phyloP scores from a whole-genome alignment of 37 sponge, comb jelly and placozoan genomes.

The Ianthella basta region DNA sequence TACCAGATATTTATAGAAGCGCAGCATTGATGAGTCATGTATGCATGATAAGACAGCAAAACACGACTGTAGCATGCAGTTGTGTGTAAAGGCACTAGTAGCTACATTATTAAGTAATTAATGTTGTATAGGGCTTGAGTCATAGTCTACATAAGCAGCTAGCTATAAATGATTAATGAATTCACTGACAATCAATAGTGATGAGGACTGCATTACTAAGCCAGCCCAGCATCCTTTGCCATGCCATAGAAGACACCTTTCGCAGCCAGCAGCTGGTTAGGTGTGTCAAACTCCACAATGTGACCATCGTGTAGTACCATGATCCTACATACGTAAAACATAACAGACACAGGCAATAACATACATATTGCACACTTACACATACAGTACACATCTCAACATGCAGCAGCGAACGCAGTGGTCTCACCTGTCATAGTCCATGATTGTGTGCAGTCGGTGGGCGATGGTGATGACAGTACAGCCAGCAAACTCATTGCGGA shows the following conservation, averaged over 20 bases:
- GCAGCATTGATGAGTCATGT: no score
- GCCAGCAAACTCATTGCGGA: slow-evolving; percentile 68
- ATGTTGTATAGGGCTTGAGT: no score
- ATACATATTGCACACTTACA: background rate
- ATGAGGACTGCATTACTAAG: no score
- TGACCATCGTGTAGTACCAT: slow-evolving; percentile 87
- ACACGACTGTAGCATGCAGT: no score
- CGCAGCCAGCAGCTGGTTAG: slow-evolving; percentile 67
- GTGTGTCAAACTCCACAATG: slow-evolving; percentile 85
- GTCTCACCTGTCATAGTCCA: slow-evolving; percentile 56
- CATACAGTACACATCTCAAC: background rate
- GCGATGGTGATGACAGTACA: slow-evolving; percentile 84
- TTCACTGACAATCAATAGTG: no score
- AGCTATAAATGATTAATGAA: no score
- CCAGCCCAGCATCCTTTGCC: slow-evolving; percentile 86
- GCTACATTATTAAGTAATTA: no score
- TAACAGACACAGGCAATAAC: background rate
- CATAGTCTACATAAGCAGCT: no score
- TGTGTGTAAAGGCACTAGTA: no score
- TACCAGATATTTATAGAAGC: no score
- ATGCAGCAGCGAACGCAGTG: background rate
- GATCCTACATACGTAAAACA: slow-evolving; percentile 44
- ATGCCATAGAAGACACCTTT: slow-evolving; percentile 79
- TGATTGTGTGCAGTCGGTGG: slow-evolving; percentile 78
- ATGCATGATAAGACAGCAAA: no score